Evolutionary conservation across 2,888 invertebrate genomes (phyloP).

Genomic region (Pseudococcus longispinus): DNA sequence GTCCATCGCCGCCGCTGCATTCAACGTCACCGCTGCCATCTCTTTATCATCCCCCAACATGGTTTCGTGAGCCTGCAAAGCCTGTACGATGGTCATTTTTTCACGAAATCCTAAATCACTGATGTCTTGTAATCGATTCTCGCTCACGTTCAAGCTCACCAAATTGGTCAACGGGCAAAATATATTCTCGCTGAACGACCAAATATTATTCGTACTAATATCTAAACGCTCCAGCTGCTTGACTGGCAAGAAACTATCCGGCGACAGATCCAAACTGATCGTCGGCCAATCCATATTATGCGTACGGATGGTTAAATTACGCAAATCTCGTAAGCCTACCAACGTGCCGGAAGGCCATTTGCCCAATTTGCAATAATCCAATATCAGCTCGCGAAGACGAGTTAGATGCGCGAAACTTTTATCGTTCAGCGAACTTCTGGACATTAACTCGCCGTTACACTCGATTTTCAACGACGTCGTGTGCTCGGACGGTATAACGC

Average conservation of each 20-base stretch:
- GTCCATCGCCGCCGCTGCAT: too few species aligned
- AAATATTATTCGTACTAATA: slow-evolving; percentile 86
- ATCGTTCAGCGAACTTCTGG: slow-evolving; percentile 78
- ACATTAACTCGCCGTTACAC: slow-evolving; percentile 81
- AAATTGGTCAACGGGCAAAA: slow-evolving; percentile 84
- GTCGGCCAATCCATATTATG: slow-evolving; percentile 87
- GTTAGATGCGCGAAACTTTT: slow-evolving; percentile 81
- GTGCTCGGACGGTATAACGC: slow-evolving; percentile 83
- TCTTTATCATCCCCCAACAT: not conserved
- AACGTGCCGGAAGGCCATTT: slow-evolving; percentile 82
- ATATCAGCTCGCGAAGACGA: slow-evolving; percentile 78
- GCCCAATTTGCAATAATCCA: slow-evolving; percentile 86
- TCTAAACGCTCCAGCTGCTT: slow-evolving; percentile 83
- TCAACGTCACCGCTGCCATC: too few species aligned
- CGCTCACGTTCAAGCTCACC: slow-evolving; percentile 82
- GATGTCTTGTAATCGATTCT: slow-evolving; percentile 86
- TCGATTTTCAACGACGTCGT: slow-evolving; percentile 80
- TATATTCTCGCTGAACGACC: slow-evolving; percentile 84
- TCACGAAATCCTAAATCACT: slow-evolving; percentile 85
- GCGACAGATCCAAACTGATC: slow-evolving; percentile 81
- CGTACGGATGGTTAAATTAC: slow-evolving; percentile 84
- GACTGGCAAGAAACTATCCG: slow-evolving; percentile 78
- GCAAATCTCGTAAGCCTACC: slow-evolving; percentile 78
- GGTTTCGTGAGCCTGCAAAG: not conserved
- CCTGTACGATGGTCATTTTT: slow-evolving; percentile 66